phyloP scores from a whole-genome alignment of 53 echinoderm and acorn worm genomes.

The Luidia sarsii region DNA sequence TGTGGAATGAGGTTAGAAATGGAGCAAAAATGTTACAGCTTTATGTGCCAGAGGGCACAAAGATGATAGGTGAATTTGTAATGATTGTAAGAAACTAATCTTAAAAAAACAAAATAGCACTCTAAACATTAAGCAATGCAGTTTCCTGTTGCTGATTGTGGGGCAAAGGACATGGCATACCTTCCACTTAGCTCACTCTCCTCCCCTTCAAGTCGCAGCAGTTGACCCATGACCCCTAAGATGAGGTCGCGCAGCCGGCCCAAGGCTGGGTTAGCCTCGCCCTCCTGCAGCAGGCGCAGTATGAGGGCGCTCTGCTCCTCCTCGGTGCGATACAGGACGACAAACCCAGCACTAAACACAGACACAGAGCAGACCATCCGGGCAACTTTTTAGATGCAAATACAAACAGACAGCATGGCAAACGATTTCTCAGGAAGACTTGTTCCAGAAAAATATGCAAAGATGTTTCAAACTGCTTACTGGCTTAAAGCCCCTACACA shows the following conservation, averaged over 20 bases:
- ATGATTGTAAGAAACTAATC: no score
- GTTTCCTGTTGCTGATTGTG: no score
- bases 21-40: no score
- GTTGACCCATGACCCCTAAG: conserved; percentile 73
- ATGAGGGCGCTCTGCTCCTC: conserved; percentile 73
- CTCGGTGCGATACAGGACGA: conserved; percentile 64
- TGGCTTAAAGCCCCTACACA: no score
- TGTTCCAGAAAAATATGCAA: no score
- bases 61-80: no score
- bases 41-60: no score
- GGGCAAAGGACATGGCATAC: conserved; percentile 46
- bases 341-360: conserved; percentile 66
- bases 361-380: conserved; percentile 19
- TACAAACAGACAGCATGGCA: no score
- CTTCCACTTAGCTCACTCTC: conserved; percentile 52
- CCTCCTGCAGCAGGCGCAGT: conserved; percentile 68
- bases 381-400: no score
- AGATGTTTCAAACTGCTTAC: no score
- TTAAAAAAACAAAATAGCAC: not conserved
- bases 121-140: not conserved
- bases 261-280: conserved; percentile 63
- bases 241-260: conserved; percentile 76
- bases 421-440: no score
- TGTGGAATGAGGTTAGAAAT: no score
- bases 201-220: conserved; percentile 62